phyloP scores from a whole-genome alignment of 2,888 invertebrate species.

The Platycheirus rosarum region DNA sequence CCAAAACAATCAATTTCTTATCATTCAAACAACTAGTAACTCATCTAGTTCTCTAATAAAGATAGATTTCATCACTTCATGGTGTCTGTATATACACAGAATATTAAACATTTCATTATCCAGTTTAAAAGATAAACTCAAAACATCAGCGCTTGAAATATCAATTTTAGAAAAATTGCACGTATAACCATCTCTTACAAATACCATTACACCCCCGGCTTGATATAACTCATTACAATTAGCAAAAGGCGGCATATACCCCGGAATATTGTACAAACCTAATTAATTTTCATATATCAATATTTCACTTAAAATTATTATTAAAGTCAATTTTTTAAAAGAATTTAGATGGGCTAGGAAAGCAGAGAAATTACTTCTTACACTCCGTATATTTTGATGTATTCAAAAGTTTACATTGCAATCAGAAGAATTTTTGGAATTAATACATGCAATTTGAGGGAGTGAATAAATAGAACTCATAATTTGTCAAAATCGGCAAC shows the following conservation, averaged over 20 bases:
- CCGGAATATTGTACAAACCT: slow-evolving; percentile 30
- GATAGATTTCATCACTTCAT: neutral
- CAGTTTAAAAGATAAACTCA: slow-evolving; percentile 1
- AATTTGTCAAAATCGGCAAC: slow-evolving; percentile 24
- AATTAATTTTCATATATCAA: slow-evolving; percentile 29
- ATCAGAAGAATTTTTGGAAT: slow-evolving; percentile 7
- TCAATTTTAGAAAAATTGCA: slow-evolving; percentile 11
- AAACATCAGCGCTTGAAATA: slow-evolving; percentile 12
- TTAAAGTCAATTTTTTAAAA: slow-evolving; percentile 2
- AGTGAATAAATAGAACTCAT: slow-evolving; percentile 13
- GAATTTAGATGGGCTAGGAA: slow-evolving; percentile 15
- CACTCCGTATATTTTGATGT: slow-evolving; percentile 18
- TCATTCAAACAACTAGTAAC: neutral
- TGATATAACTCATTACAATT: slow-evolving; percentile 24
- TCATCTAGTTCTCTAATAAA: neutral
- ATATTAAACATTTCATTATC: slow-evolving; percentile 2
- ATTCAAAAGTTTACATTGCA: slow-evolving; percentile 4
- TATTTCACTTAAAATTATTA: slow-evolving; percentile 34
- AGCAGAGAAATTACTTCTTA: slow-evolving; percentile 15
- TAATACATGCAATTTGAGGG: slow-evolving; percentile 19
- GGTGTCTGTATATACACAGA: slow-evolving; percentile 11
- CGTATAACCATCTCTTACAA: slow-evolving; percentile 22
- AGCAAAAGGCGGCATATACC: slow-evolving; percentile 23
- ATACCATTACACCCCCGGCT: slow-evolving; percentile 29
- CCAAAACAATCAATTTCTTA: slow-evolving; percentile 5